These are phyloP conservation scores for Chrysolina oricalcia DNA, from an alignment of 2,888 invertebrate species.

Conservation along the genomic window DNA sequence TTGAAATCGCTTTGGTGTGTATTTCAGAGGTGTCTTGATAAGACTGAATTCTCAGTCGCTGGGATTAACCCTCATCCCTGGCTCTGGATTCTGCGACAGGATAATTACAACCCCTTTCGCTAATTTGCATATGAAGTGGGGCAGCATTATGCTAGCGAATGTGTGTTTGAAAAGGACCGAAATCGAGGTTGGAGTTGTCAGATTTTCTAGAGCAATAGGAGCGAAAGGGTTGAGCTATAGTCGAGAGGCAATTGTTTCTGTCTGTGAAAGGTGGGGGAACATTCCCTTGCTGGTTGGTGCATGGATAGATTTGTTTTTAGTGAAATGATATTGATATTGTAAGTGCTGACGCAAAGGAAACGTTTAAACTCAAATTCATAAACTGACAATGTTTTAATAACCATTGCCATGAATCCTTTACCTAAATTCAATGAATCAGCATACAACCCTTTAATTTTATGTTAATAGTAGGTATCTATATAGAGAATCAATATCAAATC, in stretches of 20 bases:
- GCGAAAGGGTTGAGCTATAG: conserved; percentile 48
- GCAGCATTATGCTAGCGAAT: neutral
- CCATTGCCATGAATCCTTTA: too few relatives aligned
- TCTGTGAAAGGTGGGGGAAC: conserved; percentile 22
- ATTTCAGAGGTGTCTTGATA: conserved; percentile 37
- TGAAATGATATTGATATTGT: neutral
- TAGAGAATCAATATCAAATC: too few relatives aligned
- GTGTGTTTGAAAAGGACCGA: conserved; percentile 33
- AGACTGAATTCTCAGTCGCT: conserved; percentile 39
- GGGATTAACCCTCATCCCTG: neutral
- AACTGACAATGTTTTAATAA: too few relatives aligned
- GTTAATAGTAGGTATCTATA: too few relatives aligned
- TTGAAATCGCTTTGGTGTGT: conserved; percentile 27
- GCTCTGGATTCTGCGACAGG: conserved; percentile 30
- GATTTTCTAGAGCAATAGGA: conserved; percentile 49
- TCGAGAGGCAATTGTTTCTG: conserved; percentile 20
- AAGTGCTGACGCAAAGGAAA: too few relatives aligned
- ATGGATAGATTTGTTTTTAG: neutral
- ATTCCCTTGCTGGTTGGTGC: conserved; percentile 35
- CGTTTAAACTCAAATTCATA: too few relatives aligned
- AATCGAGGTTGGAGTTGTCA: conserved; percentile 31
- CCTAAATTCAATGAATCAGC: too few relatives aligned
- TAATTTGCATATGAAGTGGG: conserved; percentile 48
- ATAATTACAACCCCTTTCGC: conserved; percentile 30
- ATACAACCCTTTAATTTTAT: too few relatives aligned